A percentile compares a stretch with the other conserved stretches of the same genome.
phyloP scores from a whole-genome alignment of 2,888 invertebrate genomes.

The Criorhina ranunculi region DNA sequence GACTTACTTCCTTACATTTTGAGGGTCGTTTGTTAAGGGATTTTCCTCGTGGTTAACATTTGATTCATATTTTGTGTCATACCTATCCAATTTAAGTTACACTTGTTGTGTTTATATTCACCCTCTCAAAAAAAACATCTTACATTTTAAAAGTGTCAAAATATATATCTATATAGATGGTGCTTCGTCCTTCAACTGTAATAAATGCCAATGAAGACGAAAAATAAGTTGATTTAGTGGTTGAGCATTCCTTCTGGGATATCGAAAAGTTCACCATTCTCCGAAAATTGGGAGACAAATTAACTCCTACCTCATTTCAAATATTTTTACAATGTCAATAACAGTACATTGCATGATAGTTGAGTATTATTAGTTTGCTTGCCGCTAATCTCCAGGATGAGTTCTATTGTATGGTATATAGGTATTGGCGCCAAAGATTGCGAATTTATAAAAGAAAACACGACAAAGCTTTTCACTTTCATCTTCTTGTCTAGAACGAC shows the following conservation, averaged over 20 bases:
- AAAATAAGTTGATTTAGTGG: constrained; percentile 7
- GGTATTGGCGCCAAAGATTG: constrained; percentile 66
- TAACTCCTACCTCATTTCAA: background rate
- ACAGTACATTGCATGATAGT: constrained; percentile 49
- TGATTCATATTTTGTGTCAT: constrained; percentile 18
- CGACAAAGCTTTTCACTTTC: constrained; percentile 39
- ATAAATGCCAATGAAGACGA: background rate
- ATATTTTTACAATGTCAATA: constrained; percentile 40
- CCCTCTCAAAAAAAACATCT: background rate
- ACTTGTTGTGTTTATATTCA: constrained; percentile 1
- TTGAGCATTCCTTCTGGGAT: constrained; percentile 6
- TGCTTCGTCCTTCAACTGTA: constrained; percentile 34
- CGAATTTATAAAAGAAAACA: constrained; percentile 23
- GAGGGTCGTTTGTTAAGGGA: constrained; percentile 3
- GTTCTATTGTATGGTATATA: no score
- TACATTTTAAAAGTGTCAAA: constrained; percentile 14
- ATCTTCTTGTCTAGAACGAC: constrained; percentile 19
- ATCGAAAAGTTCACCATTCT: constrained; percentile 11
- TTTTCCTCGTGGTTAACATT: constrained; percentile 19
- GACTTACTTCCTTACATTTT: constrained; percentile 26
- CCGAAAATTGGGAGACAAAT: constrained; percentile 11
- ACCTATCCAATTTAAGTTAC: constrained; percentile 3
- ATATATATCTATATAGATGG: background rate
- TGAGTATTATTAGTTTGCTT: constrained; percentile 41
- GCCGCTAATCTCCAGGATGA: constrained; percentile 40